Evolutionary conservation across 1,140 invertebrate species (phyloP).

Genomic region (Dolichoris vasculosae): DNA sequence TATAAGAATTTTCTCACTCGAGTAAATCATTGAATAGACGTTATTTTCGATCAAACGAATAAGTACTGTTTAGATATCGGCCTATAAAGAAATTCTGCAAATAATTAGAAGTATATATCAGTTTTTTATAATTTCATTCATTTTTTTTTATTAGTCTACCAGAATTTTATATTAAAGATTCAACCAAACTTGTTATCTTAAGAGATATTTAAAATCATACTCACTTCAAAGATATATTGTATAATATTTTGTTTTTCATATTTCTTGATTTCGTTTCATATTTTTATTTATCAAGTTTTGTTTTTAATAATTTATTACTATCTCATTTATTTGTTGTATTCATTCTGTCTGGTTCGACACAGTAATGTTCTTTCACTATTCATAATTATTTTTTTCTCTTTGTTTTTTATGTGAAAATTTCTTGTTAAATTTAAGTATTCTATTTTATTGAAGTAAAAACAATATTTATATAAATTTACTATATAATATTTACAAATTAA

Average conservation of each 20-base stretch:
- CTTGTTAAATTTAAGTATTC: no score
- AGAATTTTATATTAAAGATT: not conserved
- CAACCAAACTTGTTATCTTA: constrained; percentile 6
- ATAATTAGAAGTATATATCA: not conserved
- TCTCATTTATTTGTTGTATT: constrained; percentile 21
- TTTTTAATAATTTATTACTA: not conserved
- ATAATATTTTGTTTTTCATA: not conserved
- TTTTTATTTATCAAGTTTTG: constrained; percentile 16
- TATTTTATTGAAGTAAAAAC: no score
- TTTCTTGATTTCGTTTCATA: not conserved
- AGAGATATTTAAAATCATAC: constrained; percentile 19
- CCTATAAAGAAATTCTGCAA: not conserved
- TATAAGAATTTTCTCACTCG: not conserved
- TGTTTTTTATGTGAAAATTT: no score
- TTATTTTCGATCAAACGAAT: not conserved
- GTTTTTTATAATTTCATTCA: constrained; percentile 23
- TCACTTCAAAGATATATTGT: not conserved
- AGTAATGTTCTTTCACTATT: not conserved
- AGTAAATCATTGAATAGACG: not conserved
- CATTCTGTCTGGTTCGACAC: not conserved
- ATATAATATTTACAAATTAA: no score
- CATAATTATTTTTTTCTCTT: not conserved
- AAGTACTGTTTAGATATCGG: not conserved
- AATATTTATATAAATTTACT: no score
- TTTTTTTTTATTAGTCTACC: constrained; percentile 5